Conservation (phyloP, 2,113 vertebrate species). For the Hyperopisus bebe region DNA sequence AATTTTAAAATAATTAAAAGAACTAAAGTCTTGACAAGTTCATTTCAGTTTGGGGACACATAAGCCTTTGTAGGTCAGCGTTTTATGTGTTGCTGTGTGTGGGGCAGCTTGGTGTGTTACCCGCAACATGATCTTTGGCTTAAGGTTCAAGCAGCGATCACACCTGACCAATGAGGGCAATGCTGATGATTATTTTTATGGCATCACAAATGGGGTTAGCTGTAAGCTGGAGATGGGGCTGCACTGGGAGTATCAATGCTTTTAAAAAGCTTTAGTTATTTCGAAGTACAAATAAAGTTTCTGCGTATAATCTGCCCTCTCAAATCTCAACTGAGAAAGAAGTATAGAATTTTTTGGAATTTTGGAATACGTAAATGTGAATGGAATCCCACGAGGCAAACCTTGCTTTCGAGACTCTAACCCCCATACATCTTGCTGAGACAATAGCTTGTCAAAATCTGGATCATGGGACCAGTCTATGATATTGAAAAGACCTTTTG, state of each 20-base stretch:
- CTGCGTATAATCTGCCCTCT: neutral
- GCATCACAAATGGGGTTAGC: neutral
- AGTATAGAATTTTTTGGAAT: neutral
- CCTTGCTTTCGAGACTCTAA: neutral
- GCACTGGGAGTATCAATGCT: neutral
- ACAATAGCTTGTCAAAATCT: conserved; percentile 23
- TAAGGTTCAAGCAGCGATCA: neutral
- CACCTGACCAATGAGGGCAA: neutral
- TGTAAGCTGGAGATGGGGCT: neutral
- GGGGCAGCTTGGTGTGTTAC: neutral
- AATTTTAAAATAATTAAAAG: neutral
- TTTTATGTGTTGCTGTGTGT: neutral
- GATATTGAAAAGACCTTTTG: conserved; percentile 25
- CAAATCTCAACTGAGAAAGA: neutral
- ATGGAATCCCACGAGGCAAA: neutral
- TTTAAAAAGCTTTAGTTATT: neutral
- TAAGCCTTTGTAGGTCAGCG: neutral
- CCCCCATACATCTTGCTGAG: neutral
- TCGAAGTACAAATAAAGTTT: neutral
- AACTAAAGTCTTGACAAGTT: neutral
- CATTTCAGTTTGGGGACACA: neutral
- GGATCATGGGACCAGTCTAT: conserved; percentile 23
- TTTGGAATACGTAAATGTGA: neutral
- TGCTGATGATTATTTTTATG: neutral
- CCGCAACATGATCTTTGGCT: neutral